Conservation (phyloP, 1,140 invertebrate species). For the Mactra quadrangularis region DNA sequence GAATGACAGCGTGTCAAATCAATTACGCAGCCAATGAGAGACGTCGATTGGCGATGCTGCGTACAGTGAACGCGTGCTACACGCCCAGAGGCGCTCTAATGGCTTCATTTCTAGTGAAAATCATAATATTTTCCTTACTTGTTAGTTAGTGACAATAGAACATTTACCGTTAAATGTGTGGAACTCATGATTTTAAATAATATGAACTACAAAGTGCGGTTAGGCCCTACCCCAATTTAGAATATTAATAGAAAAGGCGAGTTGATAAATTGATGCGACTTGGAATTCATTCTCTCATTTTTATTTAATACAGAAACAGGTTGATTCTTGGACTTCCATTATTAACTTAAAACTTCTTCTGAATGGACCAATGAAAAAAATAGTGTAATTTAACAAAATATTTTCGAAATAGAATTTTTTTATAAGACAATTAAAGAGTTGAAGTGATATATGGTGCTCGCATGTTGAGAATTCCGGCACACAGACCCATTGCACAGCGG, state of each 20-base stretch:
- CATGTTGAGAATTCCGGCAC: no score
- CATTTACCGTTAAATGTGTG: slow-evolving; percentile 56
- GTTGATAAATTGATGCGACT: slow-evolving; percentile 33
- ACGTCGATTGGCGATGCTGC: slow-evolving; percentile 20
- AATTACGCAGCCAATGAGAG: slow-evolving; percentile 53
- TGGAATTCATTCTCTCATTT: no score
- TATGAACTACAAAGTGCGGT: slow-evolving; percentile 2
- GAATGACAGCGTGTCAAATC: slow-evolving; percentile 51
- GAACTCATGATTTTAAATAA: slow-evolving; percentile 62
- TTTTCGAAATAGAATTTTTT: no score
- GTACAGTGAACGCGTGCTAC: slow-evolving; percentile 28
- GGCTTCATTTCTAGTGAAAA: slow-evolving; percentile 54
- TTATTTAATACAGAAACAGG: no score
- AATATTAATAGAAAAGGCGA: slow-evolving; percentile 33
- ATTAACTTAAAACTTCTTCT: no score
- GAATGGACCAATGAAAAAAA: no score
- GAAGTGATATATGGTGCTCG: no score
- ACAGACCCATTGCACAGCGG: no score
- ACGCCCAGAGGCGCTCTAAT: slow-evolving; percentile 41
- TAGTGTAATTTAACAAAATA: no score
- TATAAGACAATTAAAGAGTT: no score
- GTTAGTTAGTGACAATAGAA: slow-evolving; percentile 42
- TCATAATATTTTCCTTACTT: slow-evolving; percentile 56
- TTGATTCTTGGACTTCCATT: no score
- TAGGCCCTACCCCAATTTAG: slow-evolving; percentile 19